A percentile compares a stretch with the other conserved stretches of the same genome.
These are phyloP conservation scores for Aspidiotus rigidus DNA, from an alignment of 2,888 invertebrate species.

Conservation along the genomic window DNA sequence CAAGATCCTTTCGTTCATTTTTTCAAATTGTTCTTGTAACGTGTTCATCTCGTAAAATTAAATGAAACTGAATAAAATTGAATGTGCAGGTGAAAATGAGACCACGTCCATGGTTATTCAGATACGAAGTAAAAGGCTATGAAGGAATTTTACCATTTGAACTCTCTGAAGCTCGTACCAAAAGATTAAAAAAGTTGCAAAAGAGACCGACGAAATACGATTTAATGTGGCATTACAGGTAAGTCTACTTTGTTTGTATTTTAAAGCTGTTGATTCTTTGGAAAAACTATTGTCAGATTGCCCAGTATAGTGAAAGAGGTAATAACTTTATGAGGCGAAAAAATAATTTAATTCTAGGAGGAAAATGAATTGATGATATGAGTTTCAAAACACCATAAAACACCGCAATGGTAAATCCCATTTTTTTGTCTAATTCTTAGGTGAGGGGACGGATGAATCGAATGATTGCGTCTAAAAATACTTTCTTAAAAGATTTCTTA, in stretches of 20 bases:
- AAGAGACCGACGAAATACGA: slow-evolving; percentile 85
- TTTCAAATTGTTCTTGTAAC: neutral
- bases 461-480: too few relatives aligned
- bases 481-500: too few relatives aligned
- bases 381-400: too few relatives aligned
- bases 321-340: too few relatives aligned
- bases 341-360: too few relatives aligned
- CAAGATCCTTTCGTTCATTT: slow-evolving; percentile 5
- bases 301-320: too few relatives aligned
- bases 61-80: neutral
- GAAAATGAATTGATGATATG: too few relatives aligned
- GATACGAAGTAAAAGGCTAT: slow-evolving; percentile 74
- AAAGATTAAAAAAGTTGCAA: slow-evolving; percentile 48
- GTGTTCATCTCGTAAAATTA: slow-evolving; percentile 20
- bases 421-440: too few relatives aligned
- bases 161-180: slow-evolving; percentile 14
- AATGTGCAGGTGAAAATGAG: slow-evolving; percentile 55
- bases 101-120: slow-evolving; percentile 78
- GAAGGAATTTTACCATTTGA: slow-evolving; percentile 56
- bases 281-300: too few relatives aligned
- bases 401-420: too few relatives aligned
- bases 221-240: slow-evolving; percentile 86
- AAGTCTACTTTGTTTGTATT: slow-evolving; percentile 34
- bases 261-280: too few relatives aligned
- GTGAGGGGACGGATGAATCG: too few relatives aligned